Percentiles rank a stretch among this genome's conserved stretches.
Conservation (phyloP, 2,888 invertebrate genomes). For the Drosophila falleni region DNA sequence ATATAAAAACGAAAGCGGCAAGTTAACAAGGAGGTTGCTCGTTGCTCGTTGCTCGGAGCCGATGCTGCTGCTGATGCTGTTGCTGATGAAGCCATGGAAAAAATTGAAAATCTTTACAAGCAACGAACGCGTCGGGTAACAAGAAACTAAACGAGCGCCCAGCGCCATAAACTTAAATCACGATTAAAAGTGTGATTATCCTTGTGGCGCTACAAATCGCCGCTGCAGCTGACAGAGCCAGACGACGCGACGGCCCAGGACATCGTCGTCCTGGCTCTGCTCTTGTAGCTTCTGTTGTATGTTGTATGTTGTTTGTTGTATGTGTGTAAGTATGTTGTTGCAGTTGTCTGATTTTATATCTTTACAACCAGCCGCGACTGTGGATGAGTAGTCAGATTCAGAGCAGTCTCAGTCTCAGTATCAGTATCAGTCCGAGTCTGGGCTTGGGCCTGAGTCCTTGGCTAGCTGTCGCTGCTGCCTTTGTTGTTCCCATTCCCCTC, state of each 20-base stretch:
- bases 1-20: slow-evolving; percentile 76
- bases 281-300: slow-evolving; percentile 26
- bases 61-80: slow-evolving; percentile 23
- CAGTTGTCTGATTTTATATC: slow-evolving; percentile 79
- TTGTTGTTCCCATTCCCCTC: slow-evolving; percentile 37
- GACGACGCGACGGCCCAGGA: slow-evolving; percentile 32
- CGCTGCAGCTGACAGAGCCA: slow-evolving; percentile 76
- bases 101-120: slow-evolving; percentile 50
- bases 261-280: slow-evolving; percentile 38
- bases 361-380: slow-evolving; percentile 78
- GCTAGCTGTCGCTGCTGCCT: slow-evolving; percentile 31
- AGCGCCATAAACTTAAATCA: slow-evolving; percentile 84
- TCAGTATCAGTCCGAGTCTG: slow-evolving; percentile 10
- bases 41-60: slow-evolving; percentile 4
- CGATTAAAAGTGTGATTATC: slow-evolving; percentile 85
- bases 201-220: slow-evolving; percentile 84
- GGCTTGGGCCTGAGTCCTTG: slow-evolving; percentile 34
- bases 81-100: slow-evolving; percentile 65
- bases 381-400: slow-evolving; percentile 63
- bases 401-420: slow-evolving; percentile 13
- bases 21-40: slow-evolving; percentile 66
- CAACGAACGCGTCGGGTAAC: slow-evolving; percentile 50
- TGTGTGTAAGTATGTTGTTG: slow-evolving; percentile 58
- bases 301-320: slow-evolving; percentile 54
- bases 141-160: slow-evolving; percentile 77